Evolutionary conservation across 1,140 invertebrate species (phyloP).

Genomic region (Andricus grossulariae): DNA sequence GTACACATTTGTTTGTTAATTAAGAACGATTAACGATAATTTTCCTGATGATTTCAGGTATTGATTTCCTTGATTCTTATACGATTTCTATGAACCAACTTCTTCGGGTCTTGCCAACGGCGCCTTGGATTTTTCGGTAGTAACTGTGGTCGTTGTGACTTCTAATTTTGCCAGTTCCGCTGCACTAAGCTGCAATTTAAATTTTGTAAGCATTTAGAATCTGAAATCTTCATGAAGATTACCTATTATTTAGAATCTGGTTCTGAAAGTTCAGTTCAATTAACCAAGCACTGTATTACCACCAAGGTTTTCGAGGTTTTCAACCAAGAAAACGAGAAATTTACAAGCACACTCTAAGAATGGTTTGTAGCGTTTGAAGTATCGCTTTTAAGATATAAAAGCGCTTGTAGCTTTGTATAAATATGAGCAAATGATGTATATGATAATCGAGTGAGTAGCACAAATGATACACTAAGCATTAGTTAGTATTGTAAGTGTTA

Average conservation of each 20-base stretch:
- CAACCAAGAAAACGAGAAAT: too few relatives aligned
- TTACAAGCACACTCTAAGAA: too few relatives aligned
- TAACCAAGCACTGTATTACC: too few relatives aligned
- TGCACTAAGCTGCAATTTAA: slow-evolving; percentile 69
- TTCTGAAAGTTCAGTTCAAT: background rate
- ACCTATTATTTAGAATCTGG: background rate
- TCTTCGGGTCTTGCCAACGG: slow-evolving; percentile 72
- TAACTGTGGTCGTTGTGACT: slow-evolving; percentile 73
- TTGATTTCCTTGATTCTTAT: background rate
- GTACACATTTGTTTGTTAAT: slow-evolving; percentile 57
- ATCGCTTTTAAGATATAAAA: background rate
- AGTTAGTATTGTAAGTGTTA: slow-evolving; percentile 16
- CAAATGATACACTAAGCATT: slow-evolving; percentile 42
- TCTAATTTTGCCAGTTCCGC: slow-evolving; percentile 72
- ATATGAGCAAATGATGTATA: background rate
- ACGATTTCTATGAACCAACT: slow-evolving; percentile 67
- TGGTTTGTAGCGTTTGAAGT: too few relatives aligned
- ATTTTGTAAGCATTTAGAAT: slow-evolving; percentile 36
- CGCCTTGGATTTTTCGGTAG: slow-evolving; percentile 72
- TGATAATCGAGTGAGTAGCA: slow-evolving; percentile 15
- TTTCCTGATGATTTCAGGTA: background rate
- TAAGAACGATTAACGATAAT: slow-evolving; percentile 49
- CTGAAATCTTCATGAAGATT: background rate
- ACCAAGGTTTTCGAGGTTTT: too few relatives aligned
- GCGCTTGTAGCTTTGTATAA: background rate